phyloP scores from a whole-genome alignment of 1,140 invertebrate species.

The Heliothis subflexa region DNA sequence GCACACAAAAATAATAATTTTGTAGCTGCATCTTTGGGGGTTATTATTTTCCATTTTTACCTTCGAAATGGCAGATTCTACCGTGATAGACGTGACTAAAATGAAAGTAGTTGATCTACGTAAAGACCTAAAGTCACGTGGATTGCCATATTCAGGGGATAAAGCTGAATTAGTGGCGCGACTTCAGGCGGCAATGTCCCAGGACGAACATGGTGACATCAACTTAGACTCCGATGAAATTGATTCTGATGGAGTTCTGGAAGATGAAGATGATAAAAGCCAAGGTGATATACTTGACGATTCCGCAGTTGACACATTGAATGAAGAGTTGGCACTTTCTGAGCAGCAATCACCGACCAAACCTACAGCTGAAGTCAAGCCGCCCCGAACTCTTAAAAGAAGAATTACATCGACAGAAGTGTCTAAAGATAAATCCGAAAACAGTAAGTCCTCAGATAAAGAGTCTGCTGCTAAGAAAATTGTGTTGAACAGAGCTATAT shows the following conservation, averaged over 20 bases:
- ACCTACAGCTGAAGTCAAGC: slow-evolving; percentile 63
- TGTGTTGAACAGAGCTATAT: slow-evolving; percentile 89
- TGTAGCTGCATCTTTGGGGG: neutral
- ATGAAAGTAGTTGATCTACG: slow-evolving; percentile 92
- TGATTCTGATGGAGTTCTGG: slow-evolving; percentile 85
- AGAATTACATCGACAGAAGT: slow-evolving; percentile 69
- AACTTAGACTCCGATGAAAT: slow-evolving; percentile 82
- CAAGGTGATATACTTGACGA: slow-evolving; percentile 84
- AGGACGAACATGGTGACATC: slow-evolving; percentile 80
- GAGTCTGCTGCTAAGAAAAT: slow-evolving; percentile 86
- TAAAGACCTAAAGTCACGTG: slow-evolving; percentile 92
- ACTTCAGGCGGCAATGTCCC: slow-evolving; percentile 88
- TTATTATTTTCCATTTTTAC: neutral
- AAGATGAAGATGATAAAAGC: slow-evolving; percentile 86
- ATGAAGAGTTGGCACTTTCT: slow-evolving; percentile 79
- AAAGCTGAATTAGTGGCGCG: slow-evolving; percentile 93
- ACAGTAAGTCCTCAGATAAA: slow-evolving; percentile 61
- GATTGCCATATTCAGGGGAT: slow-evolving; percentile 91
- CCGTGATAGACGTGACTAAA: slow-evolving; percentile 72
- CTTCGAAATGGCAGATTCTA: slow-evolving; percentile 72
- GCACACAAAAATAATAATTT: slow-evolving; percentile 1
- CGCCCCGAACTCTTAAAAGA: slow-evolving; percentile 72
- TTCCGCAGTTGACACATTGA: slow-evolving; percentile 73
- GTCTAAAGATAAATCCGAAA: slow-evolving; percentile 59
- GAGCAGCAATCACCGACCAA: slow-evolving; percentile 66